phyloP scores from a whole-genome alignment of 2,113 vertebrate genomes.

The Ctenomys sociabilis region DNA sequence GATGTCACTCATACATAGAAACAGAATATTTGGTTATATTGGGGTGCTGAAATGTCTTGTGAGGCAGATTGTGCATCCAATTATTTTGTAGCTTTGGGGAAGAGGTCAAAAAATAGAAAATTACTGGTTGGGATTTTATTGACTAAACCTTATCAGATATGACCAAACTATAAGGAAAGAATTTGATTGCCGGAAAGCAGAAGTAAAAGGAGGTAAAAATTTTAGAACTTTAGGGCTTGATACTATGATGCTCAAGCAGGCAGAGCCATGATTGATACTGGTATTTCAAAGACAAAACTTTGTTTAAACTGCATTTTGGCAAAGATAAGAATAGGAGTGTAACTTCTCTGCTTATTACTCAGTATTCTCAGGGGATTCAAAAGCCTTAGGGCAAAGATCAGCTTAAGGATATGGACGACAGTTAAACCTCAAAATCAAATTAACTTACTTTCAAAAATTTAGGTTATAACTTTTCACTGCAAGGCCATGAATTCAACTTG shows the following conservation, averaged over 20 bases:
- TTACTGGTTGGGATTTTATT: slow-evolving; percentile 54
- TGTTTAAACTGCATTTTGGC: slow-evolving; percentile 40
- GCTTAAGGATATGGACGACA: slow-evolving; percentile 56
- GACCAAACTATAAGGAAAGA: slow-evolving; percentile 57
- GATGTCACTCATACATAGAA: neutral
- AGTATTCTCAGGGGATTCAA: slow-evolving; percentile 41
- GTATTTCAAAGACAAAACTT: neutral
- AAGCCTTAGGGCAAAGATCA: slow-evolving; percentile 28
- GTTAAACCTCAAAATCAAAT: slow-evolving; percentile 54
- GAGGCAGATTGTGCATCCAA: slow-evolving; percentile 47
- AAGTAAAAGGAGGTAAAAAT: slow-evolving; percentile 49
- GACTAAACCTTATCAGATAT: slow-evolving; percentile 46
- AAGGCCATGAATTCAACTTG: neutral
- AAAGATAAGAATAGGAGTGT: slow-evolving; percentile 43
- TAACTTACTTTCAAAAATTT: slow-evolving; percentile 49
- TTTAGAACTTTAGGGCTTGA: slow-evolving; percentile 29
- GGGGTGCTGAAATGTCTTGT: slow-evolving; percentile 30
- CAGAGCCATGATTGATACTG: slow-evolving; percentile 3
- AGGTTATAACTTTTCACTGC: neutral
- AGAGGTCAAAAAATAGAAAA: slow-evolving; percentile 43
- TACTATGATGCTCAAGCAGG: neutral
- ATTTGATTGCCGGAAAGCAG: slow-evolving; percentile 14
- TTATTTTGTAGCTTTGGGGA: slow-evolving; percentile 69
- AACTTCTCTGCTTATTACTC: slow-evolving; percentile 46
- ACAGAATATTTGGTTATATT: neutral